phyloP scores from a whole-genome alignment of 2,113 vertebrate species.

The Nyctereutes procyonoides region DNA sequence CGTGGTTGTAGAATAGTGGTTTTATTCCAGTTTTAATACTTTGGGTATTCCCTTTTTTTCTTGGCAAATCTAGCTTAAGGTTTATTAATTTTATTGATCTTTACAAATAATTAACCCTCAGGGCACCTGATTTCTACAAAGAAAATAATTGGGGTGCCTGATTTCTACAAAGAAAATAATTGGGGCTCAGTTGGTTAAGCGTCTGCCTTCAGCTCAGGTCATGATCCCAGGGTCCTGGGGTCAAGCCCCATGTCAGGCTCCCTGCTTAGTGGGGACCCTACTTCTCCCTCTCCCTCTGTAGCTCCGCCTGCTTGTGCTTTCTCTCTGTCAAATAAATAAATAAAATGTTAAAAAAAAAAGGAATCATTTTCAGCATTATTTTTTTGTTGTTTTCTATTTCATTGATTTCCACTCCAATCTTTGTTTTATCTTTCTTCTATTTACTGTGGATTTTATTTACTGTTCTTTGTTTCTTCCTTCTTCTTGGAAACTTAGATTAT shows the following conservation, averaged over 20 bases:
- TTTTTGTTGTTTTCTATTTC: not conserved
- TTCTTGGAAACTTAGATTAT: not conserved
- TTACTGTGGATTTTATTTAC: not conserved
- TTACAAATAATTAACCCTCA: not conserved
- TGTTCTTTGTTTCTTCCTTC: not conserved
- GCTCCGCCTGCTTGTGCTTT: no score
- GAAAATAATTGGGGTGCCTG: no score
- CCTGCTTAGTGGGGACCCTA: no score
- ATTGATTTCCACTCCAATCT: not conserved
- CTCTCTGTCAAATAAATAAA: no score
- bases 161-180: no score
- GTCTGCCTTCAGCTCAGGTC: no score
- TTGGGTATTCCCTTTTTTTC: not conserved
- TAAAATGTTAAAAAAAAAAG: no score
- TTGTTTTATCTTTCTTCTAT: not conserved
- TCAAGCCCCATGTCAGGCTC: no score
- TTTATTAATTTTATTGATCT: conserved; percentile 17
- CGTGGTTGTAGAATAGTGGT: not conserved
- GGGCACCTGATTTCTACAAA: no score
- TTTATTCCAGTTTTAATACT: not conserved
- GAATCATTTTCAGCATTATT: not conserved
- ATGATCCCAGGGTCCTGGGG: no score
- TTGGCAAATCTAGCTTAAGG: not conserved
- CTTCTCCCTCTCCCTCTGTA: no score
- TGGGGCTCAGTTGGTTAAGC: no score